Evolutionary conservation across 1,140 invertebrate genomes (phyloP).

Genomic region (Epicauta chinensis): DNA sequence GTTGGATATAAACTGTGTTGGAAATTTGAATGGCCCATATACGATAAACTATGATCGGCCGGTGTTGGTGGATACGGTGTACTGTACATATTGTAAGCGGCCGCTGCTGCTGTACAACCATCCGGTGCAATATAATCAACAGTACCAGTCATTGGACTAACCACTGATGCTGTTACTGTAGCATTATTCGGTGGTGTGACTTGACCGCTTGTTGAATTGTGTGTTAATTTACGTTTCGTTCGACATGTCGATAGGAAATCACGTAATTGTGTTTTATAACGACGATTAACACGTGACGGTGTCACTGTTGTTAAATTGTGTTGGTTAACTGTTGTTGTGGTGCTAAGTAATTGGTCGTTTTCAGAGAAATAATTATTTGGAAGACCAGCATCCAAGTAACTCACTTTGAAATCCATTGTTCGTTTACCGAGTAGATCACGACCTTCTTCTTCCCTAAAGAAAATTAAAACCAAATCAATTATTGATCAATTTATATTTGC

Average conservation of each 20-base stretch:
- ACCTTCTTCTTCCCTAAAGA: slow-evolving; percentile 90
- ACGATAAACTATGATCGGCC: slow-evolving; percentile 57
- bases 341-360: slow-evolving; percentile 61
- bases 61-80: slow-evolving; percentile 67
- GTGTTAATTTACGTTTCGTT: slow-evolving; percentile 76
- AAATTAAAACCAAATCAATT: not conserved
- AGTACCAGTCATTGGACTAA: slow-evolving; percentile 44
- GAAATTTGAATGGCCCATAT: slow-evolving; percentile 70
- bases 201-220: slow-evolving; percentile 42
- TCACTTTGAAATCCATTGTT: slow-evolving; percentile 98
- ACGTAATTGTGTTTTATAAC: slow-evolving; percentile 87
- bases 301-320: slow-evolving; percentile 52
- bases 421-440: slow-evolving; percentile 91
- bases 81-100: slow-evolving; percentile 76
- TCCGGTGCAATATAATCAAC: slow-evolving; percentile 62
- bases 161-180: slow-evolving; percentile 31
- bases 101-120: slow-evolving; percentile 48
- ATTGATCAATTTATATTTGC: not conserved
- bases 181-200: slow-evolving; percentile 27
- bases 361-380: slow-evolving; percentile 86
- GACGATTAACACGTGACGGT: slow-evolving; percentile 70
- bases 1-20: slow-evolving; percentile 62
- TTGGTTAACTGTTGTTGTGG: slow-evolving; percentile 36
- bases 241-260: slow-evolving; percentile 90
- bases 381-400: slow-evolving; percentile 87